Evolutionary conservation across 2,888 invertebrate genomes (phyloP).

Genomic region (Lycaena phlaeas): DNA sequence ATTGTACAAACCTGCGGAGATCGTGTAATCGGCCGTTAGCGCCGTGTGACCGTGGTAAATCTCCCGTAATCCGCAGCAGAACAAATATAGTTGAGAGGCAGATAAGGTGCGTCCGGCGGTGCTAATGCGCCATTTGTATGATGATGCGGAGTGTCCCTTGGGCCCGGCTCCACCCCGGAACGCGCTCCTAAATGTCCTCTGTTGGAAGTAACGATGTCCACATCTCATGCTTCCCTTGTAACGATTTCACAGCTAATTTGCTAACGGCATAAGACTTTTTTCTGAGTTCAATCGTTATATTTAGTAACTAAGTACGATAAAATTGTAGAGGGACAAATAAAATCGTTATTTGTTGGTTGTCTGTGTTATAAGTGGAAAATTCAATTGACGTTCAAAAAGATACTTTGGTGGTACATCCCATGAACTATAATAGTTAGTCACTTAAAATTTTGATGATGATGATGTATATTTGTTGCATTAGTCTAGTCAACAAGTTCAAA

Average conservation of each 20-base stretch:
- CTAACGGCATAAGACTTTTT: neutral
- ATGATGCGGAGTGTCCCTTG: slow-evolving; percentile 38
- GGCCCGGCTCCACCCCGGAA: slow-evolving; percentile 29
- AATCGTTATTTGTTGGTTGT: too few relatives aligned
- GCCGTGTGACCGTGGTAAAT: slow-evolving; percentile 63
- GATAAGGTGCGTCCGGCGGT: slow-evolving; percentile 65
- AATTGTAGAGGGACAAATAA: too few relatives aligned
- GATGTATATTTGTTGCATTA: too few relatives aligned
- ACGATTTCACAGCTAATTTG: slow-evolving; percentile 7
- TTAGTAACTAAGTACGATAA: neutral
- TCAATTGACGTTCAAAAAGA: too few relatives aligned
- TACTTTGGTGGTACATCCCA: too few relatives aligned
- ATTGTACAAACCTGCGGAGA: slow-evolving; percentile 60
- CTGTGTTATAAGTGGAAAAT: too few relatives aligned
- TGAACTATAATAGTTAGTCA: too few relatives aligned
- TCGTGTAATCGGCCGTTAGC: slow-evolving; percentile 62
- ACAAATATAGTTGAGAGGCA: slow-evolving; percentile 68
- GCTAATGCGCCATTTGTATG: slow-evolving; percentile 71
- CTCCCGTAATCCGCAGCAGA: slow-evolving; percentile 62
- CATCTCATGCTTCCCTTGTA: neutral
- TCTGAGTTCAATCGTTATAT: neutral
- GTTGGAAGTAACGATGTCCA: slow-evolving; percentile 19
- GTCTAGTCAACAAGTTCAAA: too few relatives aligned
- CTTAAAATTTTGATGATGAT: too few relatives aligned
- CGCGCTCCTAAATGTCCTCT: slow-evolving; percentile 31